Conservation (phyloP, 35 echinoderm and acorn worm genomes). For the Patiria miniata region DNA sequence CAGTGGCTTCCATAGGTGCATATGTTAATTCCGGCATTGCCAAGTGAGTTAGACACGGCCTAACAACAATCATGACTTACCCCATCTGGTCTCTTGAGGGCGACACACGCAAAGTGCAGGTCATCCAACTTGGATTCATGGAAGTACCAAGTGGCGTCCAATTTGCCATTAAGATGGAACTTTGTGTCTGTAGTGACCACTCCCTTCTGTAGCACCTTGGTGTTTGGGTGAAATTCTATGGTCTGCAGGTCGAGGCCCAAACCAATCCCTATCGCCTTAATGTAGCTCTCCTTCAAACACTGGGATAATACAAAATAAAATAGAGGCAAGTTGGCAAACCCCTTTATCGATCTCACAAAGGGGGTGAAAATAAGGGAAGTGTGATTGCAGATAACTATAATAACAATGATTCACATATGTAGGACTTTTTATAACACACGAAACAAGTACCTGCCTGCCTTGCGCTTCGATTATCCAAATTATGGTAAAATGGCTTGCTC, state of each 20-base stretch:
- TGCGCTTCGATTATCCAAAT: too few species aligned
- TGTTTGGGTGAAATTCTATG: conserved; percentile 73
- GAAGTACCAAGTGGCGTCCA: conserved; percentile 68
- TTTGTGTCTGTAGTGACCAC: conserved; percentile 69
- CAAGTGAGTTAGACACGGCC: too few species aligned
- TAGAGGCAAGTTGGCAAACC: neutral
- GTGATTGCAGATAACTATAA: too few species aligned
- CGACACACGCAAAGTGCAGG: conserved; percentile 80
- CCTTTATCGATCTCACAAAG: neutral
- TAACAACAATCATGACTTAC: conserved; percentile 28
- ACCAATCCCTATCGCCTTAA: conserved; percentile 91
- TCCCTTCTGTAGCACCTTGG: conserved; percentile 41
- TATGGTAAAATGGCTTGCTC: too few species aligned
- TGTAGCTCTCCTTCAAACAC: conserved; percentile 98
- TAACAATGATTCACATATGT: too few species aligned
- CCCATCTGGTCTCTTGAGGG: conserved; percentile 31
- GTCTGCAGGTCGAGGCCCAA: conserved; percentile 76
- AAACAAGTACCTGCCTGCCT: too few species aligned
- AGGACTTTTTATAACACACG: too few species aligned
- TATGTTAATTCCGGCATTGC: too few species aligned
- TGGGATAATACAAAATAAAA: conserved; percentile 45
- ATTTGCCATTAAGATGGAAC: conserved; percentile 70
- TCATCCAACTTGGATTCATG: conserved; percentile 88
- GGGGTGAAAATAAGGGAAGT: too few species aligned
- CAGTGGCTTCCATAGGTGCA: too few species aligned